phyloP scores from a whole-genome alignment of 2,888 invertebrate genomes.

The Metallyticus violacea region DNA sequence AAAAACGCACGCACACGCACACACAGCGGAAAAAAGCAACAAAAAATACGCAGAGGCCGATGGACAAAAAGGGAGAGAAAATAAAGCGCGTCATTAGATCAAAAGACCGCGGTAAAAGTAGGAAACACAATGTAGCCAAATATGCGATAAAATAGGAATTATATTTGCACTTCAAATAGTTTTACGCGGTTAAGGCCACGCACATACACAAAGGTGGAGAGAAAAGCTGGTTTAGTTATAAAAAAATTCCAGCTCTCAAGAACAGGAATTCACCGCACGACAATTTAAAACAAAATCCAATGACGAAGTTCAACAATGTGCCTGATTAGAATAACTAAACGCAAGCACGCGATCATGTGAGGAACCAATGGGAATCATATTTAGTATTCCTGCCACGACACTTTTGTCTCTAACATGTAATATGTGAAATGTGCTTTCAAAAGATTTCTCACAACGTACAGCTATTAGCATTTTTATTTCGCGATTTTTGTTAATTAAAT shows the following conservation, averaged over 20 bases:
- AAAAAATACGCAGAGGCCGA: too few species aligned
- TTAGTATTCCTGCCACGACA: neutral
- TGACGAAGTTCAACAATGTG: neutral
- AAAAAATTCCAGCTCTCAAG: neutral
- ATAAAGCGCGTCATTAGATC: neutral
- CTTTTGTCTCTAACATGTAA: neutral
- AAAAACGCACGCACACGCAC: neutral
- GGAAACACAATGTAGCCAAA: neutral
- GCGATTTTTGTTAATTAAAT: too few species aligned
- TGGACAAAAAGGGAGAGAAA: neutral
- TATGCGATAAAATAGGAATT: neutral
- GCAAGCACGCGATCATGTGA: neutral
- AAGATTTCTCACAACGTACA: too few species aligned
- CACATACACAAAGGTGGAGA: neutral
- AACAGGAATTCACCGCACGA: neutral
- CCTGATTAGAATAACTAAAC: neutral
- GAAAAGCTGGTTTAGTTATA: neutral
- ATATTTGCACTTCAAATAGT: neutral
- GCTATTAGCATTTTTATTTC: too few species aligned
- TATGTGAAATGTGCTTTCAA: neutral
- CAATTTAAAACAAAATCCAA: too few species aligned
- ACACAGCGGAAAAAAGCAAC: too few species aligned
- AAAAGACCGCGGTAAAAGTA: neutral
- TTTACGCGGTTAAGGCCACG: neutral
- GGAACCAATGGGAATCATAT: neutral